Evolutionary conservation across 2,888 invertebrate genomes (phyloP).

Genomic region (Drosophila robusta): DNA sequence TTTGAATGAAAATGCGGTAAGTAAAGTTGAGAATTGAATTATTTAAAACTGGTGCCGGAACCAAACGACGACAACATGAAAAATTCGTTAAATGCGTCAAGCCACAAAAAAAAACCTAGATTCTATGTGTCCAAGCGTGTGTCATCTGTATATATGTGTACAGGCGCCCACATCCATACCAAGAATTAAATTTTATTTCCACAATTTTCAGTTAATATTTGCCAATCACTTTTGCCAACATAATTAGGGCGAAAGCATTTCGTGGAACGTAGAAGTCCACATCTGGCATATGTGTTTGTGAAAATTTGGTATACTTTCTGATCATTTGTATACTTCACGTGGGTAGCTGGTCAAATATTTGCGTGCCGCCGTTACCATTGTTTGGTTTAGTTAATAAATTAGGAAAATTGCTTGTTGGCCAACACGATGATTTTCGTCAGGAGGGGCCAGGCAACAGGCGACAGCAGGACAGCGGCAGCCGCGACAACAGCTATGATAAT

Average conservation of each 20-base stretch:
- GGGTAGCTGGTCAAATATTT: conserved; percentile 62
- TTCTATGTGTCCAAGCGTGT: neutral
- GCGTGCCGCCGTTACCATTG: conserved; percentile 40
- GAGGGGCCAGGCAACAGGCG: conserved; percentile 7
- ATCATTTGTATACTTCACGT: conserved; percentile 16
- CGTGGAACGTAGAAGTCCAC: neutral
- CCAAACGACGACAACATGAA: conserved; percentile 60
- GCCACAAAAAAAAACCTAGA: conserved; percentile 50
- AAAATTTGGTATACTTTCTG: conserved; percentile 1
- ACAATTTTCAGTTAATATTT: conserved; percentile 33
- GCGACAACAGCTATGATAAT: conserved; percentile 50
- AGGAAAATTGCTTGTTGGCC: conserved; percentile 64
- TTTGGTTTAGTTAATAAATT: conserved; percentile 75
- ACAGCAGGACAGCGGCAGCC: neutral
- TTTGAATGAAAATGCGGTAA: conserved; percentile 74
- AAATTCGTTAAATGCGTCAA: conserved; percentile 74
- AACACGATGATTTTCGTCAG: conserved; percentile 10
- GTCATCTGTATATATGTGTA: conserved; percentile 1
- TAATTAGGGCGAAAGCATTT: conserved; percentile 23
- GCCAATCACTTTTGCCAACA: conserved; percentile 7
- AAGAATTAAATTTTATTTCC: conserved; percentile 26
- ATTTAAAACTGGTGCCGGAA: conserved; percentile 57
- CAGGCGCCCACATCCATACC: neutral
- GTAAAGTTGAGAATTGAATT: conserved; percentile 69
- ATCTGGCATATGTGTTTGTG: neutral